Evolutionary conservation across 37 sponge, comb jelly and placozoan genomes (phyloP), one percentile per base, ranked within the genome.

Genomic region (Theonella swinhoei): DNA sequence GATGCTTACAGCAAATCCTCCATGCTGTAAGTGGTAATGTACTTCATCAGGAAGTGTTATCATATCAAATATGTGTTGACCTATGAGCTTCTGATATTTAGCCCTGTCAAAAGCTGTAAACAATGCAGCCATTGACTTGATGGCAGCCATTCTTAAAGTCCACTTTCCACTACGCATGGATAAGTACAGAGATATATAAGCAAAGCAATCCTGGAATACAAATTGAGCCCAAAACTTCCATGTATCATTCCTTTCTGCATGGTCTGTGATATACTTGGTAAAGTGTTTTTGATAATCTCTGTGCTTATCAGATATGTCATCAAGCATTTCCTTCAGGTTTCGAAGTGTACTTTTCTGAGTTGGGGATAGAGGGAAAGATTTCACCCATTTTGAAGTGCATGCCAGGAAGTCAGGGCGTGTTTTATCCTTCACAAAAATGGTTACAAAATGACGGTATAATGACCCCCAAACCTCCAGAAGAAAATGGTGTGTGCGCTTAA

Each of bases 131-230:
- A 72, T 72, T 22, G 30, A 22, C 39, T 82, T 82, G 24, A 82
- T 42, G n/a, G 75, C 74, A 60, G 70, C 84, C 31, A 82, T 72
- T 70, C 83, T 14, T 26, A 74, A 59, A 23, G 61, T 8, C 85
- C 85, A 84, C 3, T 73, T 73, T 11, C 83, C 62, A 62, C 83
- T 39, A 19, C 83, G 73, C 17, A 83, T 83, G 8, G 83, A 74
- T 34, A 73, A 35, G 62, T 61, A 73, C 17, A 83, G 66, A 74
- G 64, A 22, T 11, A 83, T 11, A 73, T 83, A 73, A 2, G 65
- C 64, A 30, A 74, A 72, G 9, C 39, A 59, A 29, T 83, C 64
- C n/a, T 36, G 8, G 39, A 83, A 83, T 5, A 74, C 11, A 72
- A 83, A 83, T 11, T 83, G 39, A 4, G 23, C 32, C 83, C 83